Base-by-base conservation (phyloP, 2,888 invertebrate genomes). In the Stenolophus ochropezus region DNA sequence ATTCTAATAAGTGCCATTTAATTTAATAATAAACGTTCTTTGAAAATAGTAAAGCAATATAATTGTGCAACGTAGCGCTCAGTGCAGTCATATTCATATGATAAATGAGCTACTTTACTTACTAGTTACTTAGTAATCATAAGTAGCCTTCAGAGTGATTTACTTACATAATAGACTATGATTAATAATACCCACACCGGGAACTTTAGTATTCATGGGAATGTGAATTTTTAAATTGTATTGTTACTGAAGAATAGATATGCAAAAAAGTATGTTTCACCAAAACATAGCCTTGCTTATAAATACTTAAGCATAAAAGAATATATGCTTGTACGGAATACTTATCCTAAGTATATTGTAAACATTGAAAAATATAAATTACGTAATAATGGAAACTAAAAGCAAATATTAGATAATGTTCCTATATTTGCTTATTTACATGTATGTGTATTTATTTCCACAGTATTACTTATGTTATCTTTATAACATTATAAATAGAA, bases 1-100 rank as follows among this genome's bases (percentile, higher is more conserved):
- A 5, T 56, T 20, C 33, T 18, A 69, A 69, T 69, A 69, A 69
- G 27, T 14, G 14, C 18, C 14, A 1, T 25, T 1, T 2, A 71
- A 71, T 71, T 71, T 71, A 25, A 71, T 71, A 16, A 71, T 47
- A 47, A 69, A 71, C 33, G 18, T 18, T 33, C 18, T 14, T n/a
- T 16, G 27, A 25, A 71, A 27, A 4, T 42, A 27, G 47, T 5
- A 6, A 18, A 8, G 21, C 56, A 56, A 21, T 56, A 56, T 21
- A 56, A 56, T 56, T 23, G 56, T n/a, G 21, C 56, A 56, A 56
- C 11, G 21, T 56, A 56, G 56, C 56, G 20, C 56, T 23, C 21
- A 4, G 11, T 56, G 11, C 21, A 56, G 11, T 56, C 23, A 21
- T 21, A 56, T 21, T 11, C 11, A 16, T 21, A 20, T 56, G 56